Evolutionary conservation across 2,888 invertebrate genomes (phyloP).

Genomic region (Cantharis rustica): DNA sequence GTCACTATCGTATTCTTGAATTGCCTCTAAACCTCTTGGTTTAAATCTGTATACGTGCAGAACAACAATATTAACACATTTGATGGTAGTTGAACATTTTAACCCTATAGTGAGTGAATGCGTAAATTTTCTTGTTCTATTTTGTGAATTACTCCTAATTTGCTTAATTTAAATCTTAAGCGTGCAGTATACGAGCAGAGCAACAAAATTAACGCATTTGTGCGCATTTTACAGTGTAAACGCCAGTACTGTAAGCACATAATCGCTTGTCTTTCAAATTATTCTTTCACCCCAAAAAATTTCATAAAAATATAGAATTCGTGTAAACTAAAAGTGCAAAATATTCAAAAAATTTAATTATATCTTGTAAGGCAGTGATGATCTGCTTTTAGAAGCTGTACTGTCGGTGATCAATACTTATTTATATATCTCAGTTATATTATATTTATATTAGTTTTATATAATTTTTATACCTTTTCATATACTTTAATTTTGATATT

Average conservation of each 20-base stretch:
- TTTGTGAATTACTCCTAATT: background rate
- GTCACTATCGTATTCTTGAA: background rate
- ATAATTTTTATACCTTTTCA: too few relatives aligned
- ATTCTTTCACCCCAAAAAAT: background rate
- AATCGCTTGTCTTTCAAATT: background rate
- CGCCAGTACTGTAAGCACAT: background rate
- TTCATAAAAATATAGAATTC: background rate
- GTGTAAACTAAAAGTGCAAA: background rate
- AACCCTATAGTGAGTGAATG: background rate
- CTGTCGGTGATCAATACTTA: too few relatives aligned
- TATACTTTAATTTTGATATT: too few relatives aligned
- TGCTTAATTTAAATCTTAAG: background rate
- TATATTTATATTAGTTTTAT: too few relatives aligned
- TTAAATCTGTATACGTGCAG: background rate
- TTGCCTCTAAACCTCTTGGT: background rate
- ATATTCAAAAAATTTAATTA: too few relatives aligned
- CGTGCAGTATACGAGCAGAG: background rate
- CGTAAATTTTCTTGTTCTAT: background rate
- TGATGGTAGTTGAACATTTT: background rate
- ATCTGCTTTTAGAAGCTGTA: too few relatives aligned
- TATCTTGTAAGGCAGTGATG: too few relatives aligned
- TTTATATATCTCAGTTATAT: too few relatives aligned
- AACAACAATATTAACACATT: background rate
- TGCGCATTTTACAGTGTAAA: background rate
- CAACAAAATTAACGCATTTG: background rate